Evolutionary conservation across 2,888 invertebrate species (phyloP), one percentile per base, ranked within the genome.

Genomic region (Patella depressa): DNA sequence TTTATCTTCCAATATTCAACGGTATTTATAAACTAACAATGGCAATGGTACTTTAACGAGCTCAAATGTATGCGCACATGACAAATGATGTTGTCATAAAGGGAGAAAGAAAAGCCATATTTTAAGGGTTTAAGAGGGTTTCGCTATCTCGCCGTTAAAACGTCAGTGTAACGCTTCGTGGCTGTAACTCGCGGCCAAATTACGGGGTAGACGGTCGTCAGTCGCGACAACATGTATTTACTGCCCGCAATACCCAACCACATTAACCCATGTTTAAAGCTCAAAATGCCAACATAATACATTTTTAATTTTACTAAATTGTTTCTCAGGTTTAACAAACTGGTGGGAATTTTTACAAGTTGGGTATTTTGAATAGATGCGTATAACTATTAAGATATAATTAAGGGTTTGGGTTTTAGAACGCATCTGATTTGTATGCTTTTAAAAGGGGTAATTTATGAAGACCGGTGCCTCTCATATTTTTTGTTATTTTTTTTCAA

Each of bases 161-260:
- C 65, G 65, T 24, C 65, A 65, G 24, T 65, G 65, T 65, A 65
- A 24, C 65, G 19, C 65, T 65, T 65, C 65, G 65, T 24, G 65
- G 24, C 65, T 24, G 65, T 65, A 65, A 65, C 65, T 65, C 65
- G 19, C 9, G 14, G 65, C 19, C 19, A 24, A 65, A 65, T 65
- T 65, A 65, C 24, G 19, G 65, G 65, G 19, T 65, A 65, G 65
- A 12, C 12, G 15, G 65, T 24, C 19, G 65, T 65, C 65, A 65
- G 65, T 65, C 65, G 65, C 65, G 65, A 65, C 65, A 65, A 19
- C 65, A 65, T 65, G 65, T 65, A 65, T 65, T 65, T 65, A 65
- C 65, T 24, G 12, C 14, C 11, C 24, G 19, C 19, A 65, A 65
- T 65, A 65, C 9, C 14, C 65, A 14, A 24, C 24, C 65, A 65